A percentile compares a stretch with the other conserved stretches of the same genome.
phyloP scores from a whole-genome alignment of 1,140 invertebrate species.

The Drosophila punjabiensis region DNA sequence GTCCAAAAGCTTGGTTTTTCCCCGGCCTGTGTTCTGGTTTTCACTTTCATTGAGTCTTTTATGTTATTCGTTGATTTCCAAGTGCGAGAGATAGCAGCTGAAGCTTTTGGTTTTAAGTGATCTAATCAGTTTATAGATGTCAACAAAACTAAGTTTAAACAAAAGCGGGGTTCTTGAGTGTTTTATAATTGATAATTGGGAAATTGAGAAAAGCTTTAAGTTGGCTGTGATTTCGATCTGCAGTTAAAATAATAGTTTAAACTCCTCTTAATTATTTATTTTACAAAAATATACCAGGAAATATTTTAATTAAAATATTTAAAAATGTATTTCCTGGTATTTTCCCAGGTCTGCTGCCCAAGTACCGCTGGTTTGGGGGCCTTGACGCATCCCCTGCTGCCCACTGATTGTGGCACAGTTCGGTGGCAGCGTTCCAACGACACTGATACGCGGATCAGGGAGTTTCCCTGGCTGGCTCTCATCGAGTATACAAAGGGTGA shows the following conservation, averaged over 20 bases:
- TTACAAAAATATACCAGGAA: neutral
- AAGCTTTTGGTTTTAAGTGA: conserved; percentile 16
- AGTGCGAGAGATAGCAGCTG: neutral
- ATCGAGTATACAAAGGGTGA: conserved; percentile 82
- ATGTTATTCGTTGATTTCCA: neutral
- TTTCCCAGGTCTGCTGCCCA: conserved; percentile 59
- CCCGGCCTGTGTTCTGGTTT: neutral
- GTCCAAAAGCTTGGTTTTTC: neutral
- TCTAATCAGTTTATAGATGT: conserved; percentile 11
- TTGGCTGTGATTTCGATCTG: no score
- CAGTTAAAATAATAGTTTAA: neutral
- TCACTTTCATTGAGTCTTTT: conserved; percentile 20
- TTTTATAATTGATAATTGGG: neutral
- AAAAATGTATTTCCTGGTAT: neutral
- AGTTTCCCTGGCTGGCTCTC: conserved; percentile 90
- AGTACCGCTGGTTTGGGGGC: conserved; percentile 42
- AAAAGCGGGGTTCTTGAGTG: neutral
- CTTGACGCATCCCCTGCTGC: conserved; percentile 49
- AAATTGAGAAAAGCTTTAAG: neutral
- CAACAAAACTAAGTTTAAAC: conserved; percentile 10
- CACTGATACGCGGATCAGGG: conserved; percentile 87
- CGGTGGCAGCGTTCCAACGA: conserved; percentile 87
- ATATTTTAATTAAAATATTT: neutral
- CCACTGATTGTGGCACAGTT: conserved; percentile 71
- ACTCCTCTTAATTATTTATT: neutral